Percentiles rank a stretch among this genome's conserved stretches.
Evolutionary conservation across 2,797 vertebrate genomes (phyloP).

Genomic region (Glossophaga mutica): DNA sequence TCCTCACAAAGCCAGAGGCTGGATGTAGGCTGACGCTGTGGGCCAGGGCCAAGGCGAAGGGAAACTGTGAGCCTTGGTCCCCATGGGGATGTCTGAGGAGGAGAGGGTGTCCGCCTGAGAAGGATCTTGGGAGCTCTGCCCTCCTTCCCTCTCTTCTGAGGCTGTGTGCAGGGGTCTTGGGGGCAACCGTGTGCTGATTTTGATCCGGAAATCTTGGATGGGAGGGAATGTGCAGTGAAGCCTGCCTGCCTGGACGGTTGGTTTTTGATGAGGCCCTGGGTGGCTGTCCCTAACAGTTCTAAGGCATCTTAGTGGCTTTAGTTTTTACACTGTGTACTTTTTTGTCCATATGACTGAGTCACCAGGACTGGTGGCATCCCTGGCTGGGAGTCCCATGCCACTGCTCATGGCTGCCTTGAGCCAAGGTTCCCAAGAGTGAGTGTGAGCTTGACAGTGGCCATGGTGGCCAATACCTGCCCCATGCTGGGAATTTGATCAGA

Average conservation of each 20-base stretch:
- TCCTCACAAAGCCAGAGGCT: background rate
- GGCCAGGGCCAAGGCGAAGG: fast-evolving
- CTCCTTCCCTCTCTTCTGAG: background rate
- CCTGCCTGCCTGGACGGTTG: too few species aligned
- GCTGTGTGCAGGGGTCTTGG: too few species aligned
- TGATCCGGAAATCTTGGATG: too few species aligned
- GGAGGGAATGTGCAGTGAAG: background rate
- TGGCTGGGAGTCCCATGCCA: background rate
- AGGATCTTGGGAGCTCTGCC: too few species aligned
- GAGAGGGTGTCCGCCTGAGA: fast-evolving
- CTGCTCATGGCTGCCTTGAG: background rate
- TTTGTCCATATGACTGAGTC: background rate
- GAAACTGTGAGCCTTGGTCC: fast-evolving
- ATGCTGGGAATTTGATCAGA: background rate
- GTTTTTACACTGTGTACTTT: fast-evolving
- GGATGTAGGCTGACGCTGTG: background rate
- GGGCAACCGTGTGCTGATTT: background rate
- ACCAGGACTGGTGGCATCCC: background rate
- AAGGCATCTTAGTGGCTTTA: fast-evolving
- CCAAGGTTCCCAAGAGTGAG: fast-evolving
- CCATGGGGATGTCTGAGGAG: fast-evolving
- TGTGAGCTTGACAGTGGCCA: background rate
- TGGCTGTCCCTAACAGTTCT: fast-evolving
- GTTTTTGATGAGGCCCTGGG: background rate
- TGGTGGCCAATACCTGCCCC: background rate